phyloP scores from a whole-genome alignment of 2,888 invertebrate species.

The Hanleya hanleyi region DNA sequence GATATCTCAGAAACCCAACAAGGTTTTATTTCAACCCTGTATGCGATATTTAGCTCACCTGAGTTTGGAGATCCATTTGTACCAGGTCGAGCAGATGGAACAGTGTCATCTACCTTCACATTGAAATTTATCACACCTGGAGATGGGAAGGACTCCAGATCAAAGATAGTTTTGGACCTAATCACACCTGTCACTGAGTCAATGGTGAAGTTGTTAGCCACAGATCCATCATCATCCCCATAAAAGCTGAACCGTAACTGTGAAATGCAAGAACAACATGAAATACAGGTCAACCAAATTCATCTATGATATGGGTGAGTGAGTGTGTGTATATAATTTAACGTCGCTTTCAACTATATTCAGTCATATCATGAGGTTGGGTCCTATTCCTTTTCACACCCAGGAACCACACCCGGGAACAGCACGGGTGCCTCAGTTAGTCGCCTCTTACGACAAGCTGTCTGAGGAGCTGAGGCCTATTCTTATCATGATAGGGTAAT shows the following conservation, averaged over 20 bases:
- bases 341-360: too few species aligned
- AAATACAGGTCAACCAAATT: too few species aligned
- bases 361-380: too few species aligned
- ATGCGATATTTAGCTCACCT: slow-evolving; percentile 80
- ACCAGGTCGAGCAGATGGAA: slow-evolving; percentile 81
- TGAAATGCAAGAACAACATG: too few species aligned
- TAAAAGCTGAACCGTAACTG: background rate
- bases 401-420: too few species aligned
- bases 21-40: slow-evolving; percentile 78
- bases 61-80: slow-evolving; percentile 84
- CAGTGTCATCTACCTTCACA: slow-evolving; percentile 96
- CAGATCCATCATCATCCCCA: background rate
- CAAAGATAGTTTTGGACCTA: slow-evolving; percentile 95
- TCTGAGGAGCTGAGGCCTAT: too few species aligned
- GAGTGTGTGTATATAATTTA: too few species aligned
- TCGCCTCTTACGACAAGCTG: too few species aligned
- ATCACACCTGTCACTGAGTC: slow-evolving; percentile 96
- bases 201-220: slow-evolving; percentile 85
- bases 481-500: too few species aligned
- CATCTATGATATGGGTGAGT: too few species aligned
- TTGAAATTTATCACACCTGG: slow-evolving; percentile 77
- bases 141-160: slow-evolving; percentile 97
- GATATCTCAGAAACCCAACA: slow-evolving; percentile 40
- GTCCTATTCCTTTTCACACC: too few species aligned
- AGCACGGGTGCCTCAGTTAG: too few species aligned